These are phyloP conservation scores for Pristionchus mayeri DNA, from an alignment of 2,888 invertebrate species.

Conservation along the genomic window DNA sequence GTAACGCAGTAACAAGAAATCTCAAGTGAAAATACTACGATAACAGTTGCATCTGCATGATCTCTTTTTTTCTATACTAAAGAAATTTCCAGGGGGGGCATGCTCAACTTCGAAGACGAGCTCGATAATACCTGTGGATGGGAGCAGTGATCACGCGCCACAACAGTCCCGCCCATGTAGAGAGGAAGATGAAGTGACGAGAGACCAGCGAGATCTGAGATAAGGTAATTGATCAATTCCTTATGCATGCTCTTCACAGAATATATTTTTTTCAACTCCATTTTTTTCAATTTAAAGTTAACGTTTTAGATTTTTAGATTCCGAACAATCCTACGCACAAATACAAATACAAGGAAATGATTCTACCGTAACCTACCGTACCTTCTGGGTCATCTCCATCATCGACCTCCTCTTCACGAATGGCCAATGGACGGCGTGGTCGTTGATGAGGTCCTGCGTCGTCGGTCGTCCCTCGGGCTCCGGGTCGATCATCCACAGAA, in stretches of 20 bases:
- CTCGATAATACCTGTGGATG: neutral
- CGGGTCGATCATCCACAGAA: conserved; percentile 58
- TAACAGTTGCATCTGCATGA: too few species aligned
- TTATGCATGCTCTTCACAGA: too few species aligned
- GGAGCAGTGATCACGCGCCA: conserved; percentile 5
- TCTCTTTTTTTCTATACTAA: neutral
- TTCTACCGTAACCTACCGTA: neutral
- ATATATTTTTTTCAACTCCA: too few species aligned
- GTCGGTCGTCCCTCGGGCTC: conserved; percentile 59
- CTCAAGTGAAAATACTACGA: too few species aligned
- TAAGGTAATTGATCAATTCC: too few species aligned
- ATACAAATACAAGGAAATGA: neutral
- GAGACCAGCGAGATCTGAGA: neutral
- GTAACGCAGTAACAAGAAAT: too few species aligned
- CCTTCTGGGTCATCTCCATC: neutral
- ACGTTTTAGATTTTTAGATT: too few species aligned
- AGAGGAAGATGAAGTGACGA: neutral
- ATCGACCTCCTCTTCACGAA: neutral
- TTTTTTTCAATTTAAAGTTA: too few species aligned
- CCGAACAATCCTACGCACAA: neutral
- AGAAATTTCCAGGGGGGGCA: too few species aligned
- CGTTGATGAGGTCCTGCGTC: conserved; percentile 42
- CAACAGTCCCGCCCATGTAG: neutral
- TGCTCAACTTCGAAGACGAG: too few species aligned
- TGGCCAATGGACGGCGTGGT: conserved; percentile 9